Conservation (phyloP, 2,113 vertebrate genomes). For the Glaucidium brasilianum region DNA sequence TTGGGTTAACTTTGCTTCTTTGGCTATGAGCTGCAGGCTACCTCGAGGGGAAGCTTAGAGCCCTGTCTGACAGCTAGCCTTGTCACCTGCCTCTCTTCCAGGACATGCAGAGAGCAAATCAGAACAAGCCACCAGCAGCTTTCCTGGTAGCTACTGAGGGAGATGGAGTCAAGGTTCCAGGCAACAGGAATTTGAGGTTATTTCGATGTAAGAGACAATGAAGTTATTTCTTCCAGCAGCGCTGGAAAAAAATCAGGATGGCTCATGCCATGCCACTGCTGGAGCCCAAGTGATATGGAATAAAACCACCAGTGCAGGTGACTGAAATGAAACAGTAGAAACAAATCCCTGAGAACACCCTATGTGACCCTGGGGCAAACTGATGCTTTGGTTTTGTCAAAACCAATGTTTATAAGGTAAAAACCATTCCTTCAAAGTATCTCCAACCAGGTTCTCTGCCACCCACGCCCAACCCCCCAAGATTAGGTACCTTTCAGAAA, state of each 20-base stretch:
- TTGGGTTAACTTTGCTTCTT: not conserved
- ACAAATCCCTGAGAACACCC: not conserved
- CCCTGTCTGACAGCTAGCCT: not conserved
- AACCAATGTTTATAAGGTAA: not conserved
- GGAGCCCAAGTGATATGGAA: not conserved
- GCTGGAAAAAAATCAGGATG: not conserved
- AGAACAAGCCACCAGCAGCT: not conserved
- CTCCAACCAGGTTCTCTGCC: not conserved
- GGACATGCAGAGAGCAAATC: not conserved
- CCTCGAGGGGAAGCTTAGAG: not conserved
- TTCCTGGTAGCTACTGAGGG: not conserved
- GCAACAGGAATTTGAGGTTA: not conserved
- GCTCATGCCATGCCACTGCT: not conserved
- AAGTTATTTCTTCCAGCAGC: not conserved
- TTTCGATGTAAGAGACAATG: not conserved
- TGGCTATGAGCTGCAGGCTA: not conserved
- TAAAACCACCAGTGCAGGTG: not conserved
- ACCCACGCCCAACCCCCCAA: fast-evolving
- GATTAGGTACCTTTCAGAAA: not conserved
- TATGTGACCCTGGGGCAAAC: not conserved
- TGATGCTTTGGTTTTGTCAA: not conserved
- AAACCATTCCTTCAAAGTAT: not conserved
- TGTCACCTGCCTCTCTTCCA: not conserved
- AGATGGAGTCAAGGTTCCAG: not conserved
- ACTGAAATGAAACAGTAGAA: not conserved